Evolutionary conservation across 2,113 vertebrate genomes (phyloP), one percentile per base, ranked within the genome.

Genomic region (Leucoraja erinaceus): DNA sequence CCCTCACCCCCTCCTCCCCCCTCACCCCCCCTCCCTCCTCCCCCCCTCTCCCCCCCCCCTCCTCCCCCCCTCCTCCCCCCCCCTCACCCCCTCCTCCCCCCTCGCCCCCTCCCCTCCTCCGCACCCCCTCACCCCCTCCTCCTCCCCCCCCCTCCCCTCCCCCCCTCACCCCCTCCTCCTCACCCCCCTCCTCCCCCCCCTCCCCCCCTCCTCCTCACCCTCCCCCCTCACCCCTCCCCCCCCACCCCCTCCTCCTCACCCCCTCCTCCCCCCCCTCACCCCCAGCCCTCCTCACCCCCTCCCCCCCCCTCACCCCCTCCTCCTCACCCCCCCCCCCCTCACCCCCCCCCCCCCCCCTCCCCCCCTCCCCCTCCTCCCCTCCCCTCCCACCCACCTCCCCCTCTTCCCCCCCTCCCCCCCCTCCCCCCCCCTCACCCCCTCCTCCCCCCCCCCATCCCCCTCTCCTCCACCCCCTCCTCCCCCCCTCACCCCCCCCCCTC

Each of bases 321-420:
- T 0, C 22, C 2, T 2, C 0, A 47, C 38, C 54, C 4, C 16
- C 0, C 25, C 22, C 7, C 0, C 22, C 5, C 7, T 56, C 79
- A 10, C 20, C 1, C 38, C 18, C 16, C 16, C 9, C 18, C 1
- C 3, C 16, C 1, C 0, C 33, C 18, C 7, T 14, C 38, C 7
- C 38, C 3, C 18, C 4, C 2, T 5, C 1, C 10, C 0, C 28
- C 11, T 25, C 9, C 28, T n/a, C 74, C n/a, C 5, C 28, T 7
- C 74, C 5, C 6, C 7, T 7, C 5, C 6, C 2, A 2, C 28
- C 28, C 11, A 0, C 74, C 0, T 6, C 6, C 74, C n/a, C 74
- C 14, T 16, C 20, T 3, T 1, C 20, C 47, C 4, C 47, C 0
- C 47, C 5, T 16, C 0, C 4, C 9, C 38, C 16, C 33, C 14